phyloP scores from a whole-genome alignment of 2,113 vertebrate species.

The Procavia capensis region DNA sequence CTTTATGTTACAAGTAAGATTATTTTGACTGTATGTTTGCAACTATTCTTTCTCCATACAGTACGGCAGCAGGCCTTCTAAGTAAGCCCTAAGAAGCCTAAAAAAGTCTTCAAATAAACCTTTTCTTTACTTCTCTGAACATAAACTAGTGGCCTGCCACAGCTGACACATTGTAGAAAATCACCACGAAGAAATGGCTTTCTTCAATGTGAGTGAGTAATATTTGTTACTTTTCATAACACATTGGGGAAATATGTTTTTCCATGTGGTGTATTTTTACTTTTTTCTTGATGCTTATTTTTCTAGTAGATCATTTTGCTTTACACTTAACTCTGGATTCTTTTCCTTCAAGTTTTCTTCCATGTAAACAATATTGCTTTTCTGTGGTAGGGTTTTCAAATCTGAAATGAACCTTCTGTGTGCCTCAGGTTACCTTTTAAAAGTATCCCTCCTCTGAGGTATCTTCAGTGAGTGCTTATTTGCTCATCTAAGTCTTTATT shows the following conservation, averaged over 20 bases:
- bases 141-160: slow-evolving; percentile 72
- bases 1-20: slow-evolving; percentile 18
- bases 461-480: slow-evolving; percentile 32
- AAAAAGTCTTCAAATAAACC: slow-evolving; percentile 55
- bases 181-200: slow-evolving; percentile 63
- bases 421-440: slow-evolving; percentile 58
- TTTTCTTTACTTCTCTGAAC: slow-evolving; percentile 71
- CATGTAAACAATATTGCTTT: slow-evolving; percentile 79
- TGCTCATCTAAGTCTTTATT: slow-evolving; percentile 15
- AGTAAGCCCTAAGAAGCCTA: slow-evolving; percentile 49
- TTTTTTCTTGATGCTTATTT: slow-evolving; percentile 79
- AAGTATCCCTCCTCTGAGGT: background rate
- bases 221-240: slow-evolving; percentile 78
- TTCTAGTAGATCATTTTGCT: slow-evolving; percentile 81
- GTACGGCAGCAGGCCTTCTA: slow-evolving; percentile 29
- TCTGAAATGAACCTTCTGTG: slow-evolving; percentile 69
- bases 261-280: slow-evolving; percentile 67
- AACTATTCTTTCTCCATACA: slow-evolving; percentile 6
- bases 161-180: slow-evolving; percentile 77
- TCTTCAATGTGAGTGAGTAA: slow-evolving; percentile 53
- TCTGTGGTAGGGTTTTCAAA: slow-evolving; percentile 79
- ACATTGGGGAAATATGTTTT: slow-evolving; percentile 79
- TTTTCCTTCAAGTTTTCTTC: slow-evolving; percentile 80
- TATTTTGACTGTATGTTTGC: background rate
- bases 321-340: slow-evolving; percentile 77